Evolutionary conservation across 1,140 invertebrate species (phyloP), one percentile per base, ranked within the genome.

Genomic region (Nasonia giraulti): DNA sequence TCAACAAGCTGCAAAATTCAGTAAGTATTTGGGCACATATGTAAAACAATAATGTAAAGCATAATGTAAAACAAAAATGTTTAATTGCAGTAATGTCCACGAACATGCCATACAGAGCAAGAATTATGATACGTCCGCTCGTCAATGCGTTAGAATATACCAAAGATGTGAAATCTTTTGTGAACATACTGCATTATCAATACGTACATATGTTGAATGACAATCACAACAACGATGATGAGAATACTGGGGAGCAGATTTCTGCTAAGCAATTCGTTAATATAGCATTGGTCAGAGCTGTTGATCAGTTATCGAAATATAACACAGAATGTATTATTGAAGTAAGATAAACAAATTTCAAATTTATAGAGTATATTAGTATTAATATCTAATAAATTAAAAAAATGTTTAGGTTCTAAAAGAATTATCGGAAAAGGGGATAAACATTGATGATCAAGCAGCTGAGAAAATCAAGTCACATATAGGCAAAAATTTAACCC

Each of bases 381-480:
- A 55, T 17, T 17, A 5, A 69, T n/a, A 14, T 6, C 4, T 75
- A 75, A 20, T 75, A 75, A 44, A 31, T 31, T 6, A n/a, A 11
- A 76, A 27, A 27, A 27, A 27, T 8, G 62, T 82, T 7, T 40
- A 82, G 81, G 12, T 82, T 40, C 0, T 82, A 14, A 33, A 82
- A 62, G 14, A 1, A 0, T 66, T 75, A n/a, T 37, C 33, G 5
- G 44, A 27, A 12, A 77, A 68, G 23, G 88, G 88, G 17, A 40
- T 88, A 14, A 66, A 68, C 23, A 87, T 88, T 55, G 78, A 87
- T 11, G 77, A 85, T 71, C 89, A 90, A 40, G 91, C 93, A 55
- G 95, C 95, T 0, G 94, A 95, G 85, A 89, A 92, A 69, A 91
- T 97, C 33, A 94, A 96, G 88, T 93, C 95, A 79, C 93, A 92